Percentiles rank a stretch among this genome's conserved stretches.
These are phyloP conservation scores for Alligator mississippiensis DNA, from an alignment of 2,113 vertebrate species.

Conservation along the genomic window DNA sequence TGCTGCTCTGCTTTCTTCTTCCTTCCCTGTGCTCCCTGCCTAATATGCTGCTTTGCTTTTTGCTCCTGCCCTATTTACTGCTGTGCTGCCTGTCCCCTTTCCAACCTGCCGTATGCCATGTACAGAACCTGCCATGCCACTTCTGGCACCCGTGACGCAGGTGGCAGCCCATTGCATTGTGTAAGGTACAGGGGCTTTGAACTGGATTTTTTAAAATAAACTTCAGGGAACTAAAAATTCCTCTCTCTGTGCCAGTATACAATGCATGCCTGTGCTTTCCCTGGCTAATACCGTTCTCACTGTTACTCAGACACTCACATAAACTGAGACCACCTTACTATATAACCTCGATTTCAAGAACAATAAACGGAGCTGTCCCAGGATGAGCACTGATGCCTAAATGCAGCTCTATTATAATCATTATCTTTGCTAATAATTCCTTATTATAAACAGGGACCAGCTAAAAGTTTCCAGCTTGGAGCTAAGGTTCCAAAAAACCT, in stretches of 20 bases:
- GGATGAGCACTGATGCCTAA: neutral
- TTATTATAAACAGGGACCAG: neutral
- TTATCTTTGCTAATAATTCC: neutral
- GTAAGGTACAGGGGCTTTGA: neutral
- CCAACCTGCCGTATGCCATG: too few species aligned
- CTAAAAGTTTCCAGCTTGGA: neutral
- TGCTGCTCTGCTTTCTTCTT: neutral
- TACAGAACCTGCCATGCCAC: too few species aligned
- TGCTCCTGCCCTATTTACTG: too few species aligned
- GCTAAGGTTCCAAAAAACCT: neutral
- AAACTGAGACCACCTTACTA: neutral
- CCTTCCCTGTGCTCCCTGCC: too few species aligned
- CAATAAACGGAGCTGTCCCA: neutral
- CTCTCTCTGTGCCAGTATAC: accelerated
- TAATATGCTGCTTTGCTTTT: too few species aligned
- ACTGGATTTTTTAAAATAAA: accelerated
- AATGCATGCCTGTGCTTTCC: neutral
- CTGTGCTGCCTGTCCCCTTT: too few species aligned
- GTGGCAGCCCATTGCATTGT: too few species aligned
- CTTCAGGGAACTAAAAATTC: neutral
- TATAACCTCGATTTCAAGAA: neutral
- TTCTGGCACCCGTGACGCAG: too few species aligned
- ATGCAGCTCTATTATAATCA: neutral
- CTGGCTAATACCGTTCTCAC: accelerated
- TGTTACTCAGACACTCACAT: accelerated